Evolutionary conservation across 2,797 vertebrate genomes (phyloP), one percentile per base, ranked within the genome.

Genomic region (Mormyrus proboscirostris): DNA sequence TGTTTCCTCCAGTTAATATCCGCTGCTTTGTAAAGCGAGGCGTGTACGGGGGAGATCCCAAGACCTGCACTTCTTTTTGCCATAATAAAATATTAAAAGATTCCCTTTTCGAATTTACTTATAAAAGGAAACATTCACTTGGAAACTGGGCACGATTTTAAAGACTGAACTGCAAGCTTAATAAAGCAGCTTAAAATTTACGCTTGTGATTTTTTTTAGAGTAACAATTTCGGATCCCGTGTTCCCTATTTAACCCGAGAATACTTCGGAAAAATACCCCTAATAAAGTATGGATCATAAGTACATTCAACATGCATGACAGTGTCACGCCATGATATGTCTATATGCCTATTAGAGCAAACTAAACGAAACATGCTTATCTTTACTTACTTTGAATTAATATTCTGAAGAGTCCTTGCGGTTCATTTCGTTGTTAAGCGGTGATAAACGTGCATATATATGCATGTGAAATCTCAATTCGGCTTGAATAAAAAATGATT

Each of bases 351-450:
- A 82, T 82, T 82, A 47, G 76, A 47, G 6, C 6, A 82, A 82
- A 82, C 76, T 44, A 47, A 82, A 82, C 16, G 19, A 82, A 82
- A 82, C 76, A 47, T n/a, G 38, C 38, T 79, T 47, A 79, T 82
- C 76, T 82, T n/a, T 44, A 82, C 76, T 82, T n/a, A 82, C 76
- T 82, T 82, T 82, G 19, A 82, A 82, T 82, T 16, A 16, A 38
- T 38, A 73, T 38, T 73, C 33, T 73, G 69, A 73, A 73, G 41
- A 82, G 41, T 82, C 76, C 7, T n/a, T 9, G 76, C 19, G 16
- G 7, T 44, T 82, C 76, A n/a, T 47, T 47, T 82, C 76, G 76
- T 79, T 76, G 29, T 41, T 82, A 47, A 82, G 41, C 76, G 41
- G 38, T 47, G 76, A 82, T n/a, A 82, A 79, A 82, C 19, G 41